These are phyloP conservation scores for Eleutherodactylus coqui DNA, from an alignment of 2,797 vertebrate genomes.

Conservation along the genomic window DNA sequence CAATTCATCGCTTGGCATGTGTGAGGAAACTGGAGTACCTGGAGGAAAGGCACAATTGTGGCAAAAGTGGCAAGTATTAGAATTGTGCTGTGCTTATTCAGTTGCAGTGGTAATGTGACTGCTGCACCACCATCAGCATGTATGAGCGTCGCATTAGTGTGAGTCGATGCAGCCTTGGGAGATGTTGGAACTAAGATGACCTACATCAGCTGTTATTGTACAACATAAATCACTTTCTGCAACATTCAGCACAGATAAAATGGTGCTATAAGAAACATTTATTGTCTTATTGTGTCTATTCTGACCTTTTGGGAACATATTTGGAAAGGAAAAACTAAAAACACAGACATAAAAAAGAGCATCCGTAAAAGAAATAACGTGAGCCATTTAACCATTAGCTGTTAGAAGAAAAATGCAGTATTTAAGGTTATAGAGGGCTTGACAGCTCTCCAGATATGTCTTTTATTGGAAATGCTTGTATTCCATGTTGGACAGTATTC, in stretches of 20 bases:
- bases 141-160: not conserved
- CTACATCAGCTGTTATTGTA: conserved; percentile 12
- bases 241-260: not conserved
- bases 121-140: not conserved
- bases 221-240: conserved; percentile 12
- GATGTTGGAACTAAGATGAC: not conserved
- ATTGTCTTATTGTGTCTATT: not conserved
- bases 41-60: no score
- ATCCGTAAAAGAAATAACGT: not conserved
- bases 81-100: not conserved
- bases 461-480: no score
- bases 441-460: no score
- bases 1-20: no score
- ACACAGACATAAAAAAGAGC: not conserved
- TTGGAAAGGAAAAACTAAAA: not conserved
- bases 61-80: no score
- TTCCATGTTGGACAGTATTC: no score
- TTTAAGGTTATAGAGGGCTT: no score
- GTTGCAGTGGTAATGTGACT: not conserved
- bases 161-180: not conserved
- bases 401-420: not conserved
- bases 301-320: not conserved
- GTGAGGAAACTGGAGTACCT: no score
- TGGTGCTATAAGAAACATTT: not conserved
- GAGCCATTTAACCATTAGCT: not conserved